phyloP scores from a whole-genome alignment of 2,113 vertebrate genomes.

The Clarias magur region DNA sequence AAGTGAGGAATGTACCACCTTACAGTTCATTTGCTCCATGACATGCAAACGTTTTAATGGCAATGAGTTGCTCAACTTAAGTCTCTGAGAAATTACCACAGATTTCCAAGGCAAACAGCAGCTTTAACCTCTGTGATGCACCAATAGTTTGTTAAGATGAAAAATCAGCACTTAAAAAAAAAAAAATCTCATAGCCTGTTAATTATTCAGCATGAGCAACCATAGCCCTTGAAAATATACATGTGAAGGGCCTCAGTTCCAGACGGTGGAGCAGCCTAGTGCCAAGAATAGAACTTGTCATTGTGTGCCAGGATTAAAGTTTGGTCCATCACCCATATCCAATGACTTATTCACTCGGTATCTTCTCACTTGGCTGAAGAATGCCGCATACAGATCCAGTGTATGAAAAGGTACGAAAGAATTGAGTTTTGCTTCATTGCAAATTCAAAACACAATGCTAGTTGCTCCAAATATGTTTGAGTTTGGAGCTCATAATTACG shows the following conservation, averaged over 20 bases:
- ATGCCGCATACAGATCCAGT: neutral
- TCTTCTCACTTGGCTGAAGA: constrained; percentile 13
- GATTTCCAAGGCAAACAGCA: constrained; percentile 26
- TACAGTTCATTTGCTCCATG: neutral
- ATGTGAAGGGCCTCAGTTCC: constrained; percentile 27
- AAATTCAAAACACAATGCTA: neutral
- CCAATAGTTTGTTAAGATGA: constrained; percentile 14
- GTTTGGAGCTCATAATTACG: neutral
- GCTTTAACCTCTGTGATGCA: neutral
- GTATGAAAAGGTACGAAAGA: neutral
- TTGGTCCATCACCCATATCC: constrained; percentile 61
- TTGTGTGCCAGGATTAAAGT: constrained; percentile 64
- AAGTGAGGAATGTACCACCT: constrained; percentile 14
- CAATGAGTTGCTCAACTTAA: neutral
- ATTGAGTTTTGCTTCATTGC: neutral
- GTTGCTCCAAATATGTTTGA: neutral
- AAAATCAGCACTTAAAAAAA: neutral
- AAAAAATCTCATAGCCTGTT: constrained; percentile 24
- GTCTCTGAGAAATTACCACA: constrained; percentile 1
- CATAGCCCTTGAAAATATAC: constrained; percentile 22
- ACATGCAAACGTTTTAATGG: constrained; percentile 18
- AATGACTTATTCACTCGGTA: constrained; percentile 34
- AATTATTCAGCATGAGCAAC: constrained; percentile 45
- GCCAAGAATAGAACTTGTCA: constrained; percentile 67
- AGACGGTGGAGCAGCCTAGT: constrained; percentile 57